A percentile compares a stretch with the other conserved stretches of the same genome.
Evolutionary conservation across 2,113 vertebrate species (phyloP).

Genomic region (Limnothrissa miodon): DNA sequence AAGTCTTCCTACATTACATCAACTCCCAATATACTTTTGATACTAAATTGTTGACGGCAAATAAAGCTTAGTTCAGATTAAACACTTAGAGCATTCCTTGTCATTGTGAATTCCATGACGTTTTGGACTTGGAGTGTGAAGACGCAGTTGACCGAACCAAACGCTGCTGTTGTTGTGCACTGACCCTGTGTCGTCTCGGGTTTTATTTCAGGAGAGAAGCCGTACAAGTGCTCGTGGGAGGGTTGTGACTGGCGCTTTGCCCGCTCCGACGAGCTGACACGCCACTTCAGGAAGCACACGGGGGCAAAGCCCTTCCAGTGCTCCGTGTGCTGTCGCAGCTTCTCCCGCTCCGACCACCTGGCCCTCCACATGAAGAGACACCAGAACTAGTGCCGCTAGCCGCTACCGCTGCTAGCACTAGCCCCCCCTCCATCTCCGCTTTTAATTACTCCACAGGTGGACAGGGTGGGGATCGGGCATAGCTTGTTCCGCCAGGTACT

Average conservation of each 20-base stretch:
- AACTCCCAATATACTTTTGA: slow-evolving; percentile 45
- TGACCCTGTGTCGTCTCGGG: slow-evolving; percentile 19
- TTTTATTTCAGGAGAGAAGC: slow-evolving; percentile 86
- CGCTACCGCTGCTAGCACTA: background rate
- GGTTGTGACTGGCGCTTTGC: slow-evolving; percentile 97
- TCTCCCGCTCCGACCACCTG: slow-evolving; percentile 96
- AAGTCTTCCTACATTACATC: slow-evolving; percentile 49
- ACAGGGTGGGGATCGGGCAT: background rate
- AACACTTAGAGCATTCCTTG: background rate
- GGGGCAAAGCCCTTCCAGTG: slow-evolving; percentile 98
- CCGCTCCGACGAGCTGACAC: slow-evolving; percentile 92
- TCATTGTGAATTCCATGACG: background rate
- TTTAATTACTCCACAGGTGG: slow-evolving; percentile 15
- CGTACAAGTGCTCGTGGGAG: slow-evolving; percentile 95
- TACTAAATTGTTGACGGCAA: background rate
- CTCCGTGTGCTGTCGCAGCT: slow-evolving; percentile 87
- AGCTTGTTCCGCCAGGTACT: background rate
- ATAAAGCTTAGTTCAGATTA: slow-evolving; percentile 2
- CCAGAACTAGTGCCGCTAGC: slow-evolving; percentile 76
- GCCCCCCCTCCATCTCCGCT: background rate
- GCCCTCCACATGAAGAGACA: slow-evolving; percentile 98
- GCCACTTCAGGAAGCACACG: slow-evolving; percentile 96
- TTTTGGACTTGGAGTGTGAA: background rate
- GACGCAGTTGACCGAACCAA: background rate
- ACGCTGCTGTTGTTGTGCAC: background rate